Percentiles rank a stretch among this genome's conserved stretches.
These are phyloP conservation scores for Pogoniulus pusillus DNA, from an alignment of 2,797 vertebrate species.

Conservation along the genomic window DNA sequence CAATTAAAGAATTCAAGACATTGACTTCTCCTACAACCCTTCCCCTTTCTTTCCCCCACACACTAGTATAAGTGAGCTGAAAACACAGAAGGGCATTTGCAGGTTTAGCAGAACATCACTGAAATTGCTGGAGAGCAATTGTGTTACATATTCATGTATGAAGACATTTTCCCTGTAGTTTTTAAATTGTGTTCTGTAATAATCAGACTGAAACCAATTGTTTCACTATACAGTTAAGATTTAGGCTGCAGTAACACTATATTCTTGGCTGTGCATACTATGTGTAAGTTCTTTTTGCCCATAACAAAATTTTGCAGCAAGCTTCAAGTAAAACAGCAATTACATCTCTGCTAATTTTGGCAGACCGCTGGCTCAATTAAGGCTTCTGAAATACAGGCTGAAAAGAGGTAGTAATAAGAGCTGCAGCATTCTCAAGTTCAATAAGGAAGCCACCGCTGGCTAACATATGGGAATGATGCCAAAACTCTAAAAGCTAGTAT, in stretches of 20 bases:
- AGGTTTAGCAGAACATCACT: not conserved
- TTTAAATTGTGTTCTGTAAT: not conserved
- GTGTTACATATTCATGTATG: not conserved
- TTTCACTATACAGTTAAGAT: no score
- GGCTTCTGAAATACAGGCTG: not conserved
- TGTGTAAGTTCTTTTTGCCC: no score
- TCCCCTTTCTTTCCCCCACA: not conserved
- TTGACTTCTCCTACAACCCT: not conserved
- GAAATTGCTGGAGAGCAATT: not conserved
- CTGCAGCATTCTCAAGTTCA: not conserved
- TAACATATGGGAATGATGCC: not conserved
- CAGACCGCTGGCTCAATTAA: not conserved
- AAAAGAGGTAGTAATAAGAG: not conserved
- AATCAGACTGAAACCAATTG: no score
- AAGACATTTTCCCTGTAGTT: not conserved
- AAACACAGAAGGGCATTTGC: not conserved
- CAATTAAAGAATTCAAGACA: not conserved
- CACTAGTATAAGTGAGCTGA: not conserved
- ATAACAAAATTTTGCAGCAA: not conserved
- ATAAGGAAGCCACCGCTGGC: not conserved
- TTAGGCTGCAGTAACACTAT: no score
- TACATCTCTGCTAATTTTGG: not conserved
- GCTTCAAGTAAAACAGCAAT: not conserved
- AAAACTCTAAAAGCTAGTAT: not conserved
- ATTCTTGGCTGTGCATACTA: no score